A percentile compares a stretch with the other conserved stretches of the same genome.
Evolutionary conservation across 2,888 invertebrate species (phyloP).

Genomic region (Eilema depressum): DNA sequence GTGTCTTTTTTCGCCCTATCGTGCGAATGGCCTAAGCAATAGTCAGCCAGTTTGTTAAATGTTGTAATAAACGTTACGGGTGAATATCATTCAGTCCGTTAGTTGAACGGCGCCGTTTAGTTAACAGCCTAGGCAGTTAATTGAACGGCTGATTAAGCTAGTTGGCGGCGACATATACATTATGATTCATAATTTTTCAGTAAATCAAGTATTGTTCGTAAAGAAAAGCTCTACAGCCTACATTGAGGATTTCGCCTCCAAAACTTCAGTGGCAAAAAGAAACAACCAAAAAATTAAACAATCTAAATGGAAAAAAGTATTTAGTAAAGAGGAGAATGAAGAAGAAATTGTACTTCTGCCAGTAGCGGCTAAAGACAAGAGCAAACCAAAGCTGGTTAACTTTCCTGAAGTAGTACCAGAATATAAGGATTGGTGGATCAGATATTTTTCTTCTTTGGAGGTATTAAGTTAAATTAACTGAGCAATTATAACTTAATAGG

Average conservation of each 20-base stretch:
- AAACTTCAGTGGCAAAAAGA: conserved; percentile 27
- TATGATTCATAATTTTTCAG: conserved; percentile 37
- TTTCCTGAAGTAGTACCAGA: conserved; percentile 27
- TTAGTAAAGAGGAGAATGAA: conserved; percentile 59
- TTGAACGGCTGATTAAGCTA: no score
- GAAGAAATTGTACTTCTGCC: conserved; percentile 71
- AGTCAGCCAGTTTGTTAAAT: no score
- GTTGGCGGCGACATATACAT: no score
- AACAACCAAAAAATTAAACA: conserved; percentile 43
- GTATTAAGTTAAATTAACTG: conserved; percentile 33
- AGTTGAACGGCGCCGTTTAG: no score
- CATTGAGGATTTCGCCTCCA: conserved; percentile 25
- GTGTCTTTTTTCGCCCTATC: no score
- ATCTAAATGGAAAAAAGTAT: conserved; percentile 58
- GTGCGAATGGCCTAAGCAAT: no score
- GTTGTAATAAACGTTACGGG: no score
- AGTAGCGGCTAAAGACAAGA: conserved; percentile 53
- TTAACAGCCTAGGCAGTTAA: no score
- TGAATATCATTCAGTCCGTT: no score
- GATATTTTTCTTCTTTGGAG: conserved; percentile 64
- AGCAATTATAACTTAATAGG: not conserved
- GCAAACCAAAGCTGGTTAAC: conserved; percentile 38
- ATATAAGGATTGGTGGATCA: conserved; percentile 73
- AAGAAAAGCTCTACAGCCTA: conserved; percentile 40
- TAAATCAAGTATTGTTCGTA: conserved; percentile 48